phyloP scores from a whole-genome alignment of 2,797 vertebrate genomes.

The Pangasius krempfi region DNA sequence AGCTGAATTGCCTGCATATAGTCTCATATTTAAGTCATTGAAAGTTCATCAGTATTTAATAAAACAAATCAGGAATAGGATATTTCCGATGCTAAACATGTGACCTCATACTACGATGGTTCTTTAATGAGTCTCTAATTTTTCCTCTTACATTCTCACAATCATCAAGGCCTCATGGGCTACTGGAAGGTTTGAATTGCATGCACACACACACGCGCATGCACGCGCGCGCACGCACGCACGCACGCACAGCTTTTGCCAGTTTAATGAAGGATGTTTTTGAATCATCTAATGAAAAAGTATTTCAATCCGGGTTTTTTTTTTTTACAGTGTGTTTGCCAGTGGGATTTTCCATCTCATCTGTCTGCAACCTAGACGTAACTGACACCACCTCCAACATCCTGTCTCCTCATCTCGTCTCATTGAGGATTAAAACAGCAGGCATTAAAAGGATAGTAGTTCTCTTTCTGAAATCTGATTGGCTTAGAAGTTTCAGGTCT shows the following conservation, averaged over 20 bases:
- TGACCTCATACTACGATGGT: conserved; percentile 9
- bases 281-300: background rate
- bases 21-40: conserved; percentile 8
- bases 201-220: background rate
- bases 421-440: conserved; percentile 22
- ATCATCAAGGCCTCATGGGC: conserved; percentile 8
- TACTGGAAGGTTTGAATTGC: background rate
- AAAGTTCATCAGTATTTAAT: conserved; percentile 13
- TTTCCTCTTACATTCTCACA: background rate
- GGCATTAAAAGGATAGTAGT: background rate
- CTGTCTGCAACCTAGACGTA: conserved; percentile 22
- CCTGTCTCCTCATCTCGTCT: conserved; percentile 34
- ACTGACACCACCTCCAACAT: conserved; percentile 20
- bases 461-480: conserved; percentile 13
- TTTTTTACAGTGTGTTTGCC: background rate
- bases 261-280: conserved; percentile 2
- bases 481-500: conserved; percentile 14
- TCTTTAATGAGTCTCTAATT: conserved; percentile 16
- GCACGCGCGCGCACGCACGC: background rate
- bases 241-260: background rate
- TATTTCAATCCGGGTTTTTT: background rate
- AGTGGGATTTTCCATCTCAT: conserved; percentile 27
- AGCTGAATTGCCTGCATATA: background rate
- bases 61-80: conserved; percentile 1
- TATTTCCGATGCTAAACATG: conserved; percentile 6